phyloP scores from a whole-genome alignment of 2,113 vertebrate species.

The Chloebia gouldiae region DNA sequence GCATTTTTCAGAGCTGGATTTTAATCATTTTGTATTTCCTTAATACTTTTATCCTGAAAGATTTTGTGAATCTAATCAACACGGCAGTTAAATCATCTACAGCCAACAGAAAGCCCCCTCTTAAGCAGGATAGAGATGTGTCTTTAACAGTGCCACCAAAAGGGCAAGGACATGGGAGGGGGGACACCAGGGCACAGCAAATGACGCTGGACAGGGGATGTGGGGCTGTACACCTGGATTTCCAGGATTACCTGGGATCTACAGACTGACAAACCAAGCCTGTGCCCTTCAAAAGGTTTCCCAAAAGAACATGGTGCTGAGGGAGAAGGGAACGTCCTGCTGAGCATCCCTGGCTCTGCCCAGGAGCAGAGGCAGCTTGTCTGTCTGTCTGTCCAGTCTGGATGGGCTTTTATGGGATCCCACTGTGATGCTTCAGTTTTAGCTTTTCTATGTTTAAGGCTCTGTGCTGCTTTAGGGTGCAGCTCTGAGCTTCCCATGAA shows the following conservation, averaged over 20 bases:
- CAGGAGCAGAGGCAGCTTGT: neutral
- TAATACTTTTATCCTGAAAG: conserved; percentile 48
- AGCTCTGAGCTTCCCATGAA: neutral
- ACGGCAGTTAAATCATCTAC: conserved; percentile 1
- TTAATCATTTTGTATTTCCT: conserved; percentile 28
- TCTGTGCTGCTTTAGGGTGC: neutral
- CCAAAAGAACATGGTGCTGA: accelerated
- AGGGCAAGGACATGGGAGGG: neutral
- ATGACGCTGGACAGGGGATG: neutral
- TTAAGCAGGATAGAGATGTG: neutral
- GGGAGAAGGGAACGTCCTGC: accelerated
- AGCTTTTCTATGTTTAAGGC: accelerated
- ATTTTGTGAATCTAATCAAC: conserved; percentile 6
- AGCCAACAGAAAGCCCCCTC: neutral
- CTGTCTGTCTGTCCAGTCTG: neutral
- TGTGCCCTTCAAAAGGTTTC: neutral
- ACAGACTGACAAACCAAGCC: accelerated
- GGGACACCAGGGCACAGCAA: neutral
- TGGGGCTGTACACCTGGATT: neutral
- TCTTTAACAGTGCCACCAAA: neutral
- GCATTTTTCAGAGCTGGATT: neutral
- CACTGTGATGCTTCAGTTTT: neutral
- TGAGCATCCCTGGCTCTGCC: neutral
- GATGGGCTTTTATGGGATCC: neutral
- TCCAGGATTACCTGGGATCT: neutral